A percentile compares a stretch with the other conserved stretches of the same genome.
Evolutionary conservation across 2,797 vertebrate genomes (phyloP).

Genomic region (Myotis findleyi): DNA sequence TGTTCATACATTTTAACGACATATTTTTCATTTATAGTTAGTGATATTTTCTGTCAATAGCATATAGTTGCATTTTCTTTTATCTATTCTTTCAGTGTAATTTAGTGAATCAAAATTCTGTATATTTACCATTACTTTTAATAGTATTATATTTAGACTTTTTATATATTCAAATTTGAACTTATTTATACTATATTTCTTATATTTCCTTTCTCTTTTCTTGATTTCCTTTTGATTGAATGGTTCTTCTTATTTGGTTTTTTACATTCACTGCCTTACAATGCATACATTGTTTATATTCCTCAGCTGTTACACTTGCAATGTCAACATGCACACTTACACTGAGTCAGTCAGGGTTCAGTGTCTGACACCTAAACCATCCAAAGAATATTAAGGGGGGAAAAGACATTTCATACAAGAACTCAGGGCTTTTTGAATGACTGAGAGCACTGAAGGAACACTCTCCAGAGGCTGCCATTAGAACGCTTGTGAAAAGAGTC

Average conservation of each 20-base stretch:
- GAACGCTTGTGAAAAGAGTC: not conserved
- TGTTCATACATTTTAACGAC: not conserved
- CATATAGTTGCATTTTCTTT: not conserved
- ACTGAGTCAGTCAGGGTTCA: not conserved
- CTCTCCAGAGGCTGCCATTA: not conserved
- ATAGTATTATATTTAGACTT: not conserved
- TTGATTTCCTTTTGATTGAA: not conserved
- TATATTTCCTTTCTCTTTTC: not conserved
- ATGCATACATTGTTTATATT: not conserved
- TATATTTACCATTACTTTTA: not conserved
- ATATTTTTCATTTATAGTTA: not conserved
- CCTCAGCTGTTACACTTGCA: not conserved
- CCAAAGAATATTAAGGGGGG: not conserved
- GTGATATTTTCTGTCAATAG: not conserved
- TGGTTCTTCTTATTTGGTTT: not conserved
- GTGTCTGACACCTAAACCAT: not conserved
- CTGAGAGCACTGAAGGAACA: not conserved
- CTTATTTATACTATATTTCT: not conserved
- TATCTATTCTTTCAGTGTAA: not conserved
- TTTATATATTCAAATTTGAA: not conserved
- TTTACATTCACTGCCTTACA: not conserved
- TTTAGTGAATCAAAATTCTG: not conserved
- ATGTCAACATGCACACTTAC: not conserved
- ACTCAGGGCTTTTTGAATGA: not conserved
- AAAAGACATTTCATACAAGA: not conserved